Percentiles rank a stretch among this genome's conserved stretches.
These are phyloP conservation scores for Eumerus sabulonum DNA, from an alignment of 2,888 invertebrate species.

Conservation along the genomic window DNA sequence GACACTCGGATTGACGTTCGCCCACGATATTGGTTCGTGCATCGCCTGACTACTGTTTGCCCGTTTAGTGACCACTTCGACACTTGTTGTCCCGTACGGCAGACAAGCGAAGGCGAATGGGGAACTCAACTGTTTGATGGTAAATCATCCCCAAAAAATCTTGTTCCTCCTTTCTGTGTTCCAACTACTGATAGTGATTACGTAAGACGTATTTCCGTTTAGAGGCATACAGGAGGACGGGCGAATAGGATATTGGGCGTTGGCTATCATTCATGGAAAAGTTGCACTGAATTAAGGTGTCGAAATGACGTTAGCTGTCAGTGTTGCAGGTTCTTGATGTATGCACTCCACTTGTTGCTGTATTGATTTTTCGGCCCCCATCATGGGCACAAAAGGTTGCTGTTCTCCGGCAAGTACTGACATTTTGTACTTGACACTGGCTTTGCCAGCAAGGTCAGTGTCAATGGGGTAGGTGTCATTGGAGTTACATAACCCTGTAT, in stretches of 20 bases:
- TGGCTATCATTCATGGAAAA: slow-evolving; percentile 31
- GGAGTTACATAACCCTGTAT: slow-evolving; percentile 17
- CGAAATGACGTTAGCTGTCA: background rate
- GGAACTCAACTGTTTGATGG: slow-evolving; percentile 1
- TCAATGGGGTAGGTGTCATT: slow-evolving; percentile 10
- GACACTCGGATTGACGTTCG: slow-evolving; percentile 56
- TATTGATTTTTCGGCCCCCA: background rate
- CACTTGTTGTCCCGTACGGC: slow-evolving; percentile 44
- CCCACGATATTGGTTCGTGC: slow-evolving; percentile 7
- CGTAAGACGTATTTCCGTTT: slow-evolving; percentile 18
- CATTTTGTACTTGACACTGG: slow-evolving; percentile 7
- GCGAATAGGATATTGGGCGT: slow-evolving; percentile 23
- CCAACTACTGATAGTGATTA: slow-evolving; percentile 25
- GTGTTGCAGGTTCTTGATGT: no score
- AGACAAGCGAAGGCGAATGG: no score
- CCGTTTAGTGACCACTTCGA: slow-evolving; percentile 23
- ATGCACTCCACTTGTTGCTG: no score
- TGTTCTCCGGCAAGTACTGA: background rate
- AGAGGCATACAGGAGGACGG: background rate
- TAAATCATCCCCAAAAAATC: slow-evolving; percentile 14
- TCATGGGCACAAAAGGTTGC: background rate
- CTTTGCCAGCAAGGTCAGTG: slow-evolving; percentile 4
- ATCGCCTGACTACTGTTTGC: slow-evolving; percentile 22
- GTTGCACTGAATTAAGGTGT: background rate
- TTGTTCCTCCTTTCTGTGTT: no score